Percentiles rank a stretch among this genome's conserved stretches.
Evolutionary conservation across 2,113 vertebrate species (phyloP).

Genomic region (Salvator merianae): DNA sequence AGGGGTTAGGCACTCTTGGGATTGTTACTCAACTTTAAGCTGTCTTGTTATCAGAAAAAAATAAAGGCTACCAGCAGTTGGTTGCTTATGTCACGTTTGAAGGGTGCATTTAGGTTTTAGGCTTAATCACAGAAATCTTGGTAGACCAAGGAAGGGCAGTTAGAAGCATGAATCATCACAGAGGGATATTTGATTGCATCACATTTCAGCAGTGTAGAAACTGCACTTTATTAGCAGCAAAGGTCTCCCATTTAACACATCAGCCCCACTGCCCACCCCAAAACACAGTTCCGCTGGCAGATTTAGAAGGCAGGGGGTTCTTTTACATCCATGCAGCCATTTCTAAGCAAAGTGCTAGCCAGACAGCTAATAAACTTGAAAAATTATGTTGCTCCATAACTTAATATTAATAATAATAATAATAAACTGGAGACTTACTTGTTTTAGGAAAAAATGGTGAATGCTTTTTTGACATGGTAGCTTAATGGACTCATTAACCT

Average conservation of each 20-base stretch:
- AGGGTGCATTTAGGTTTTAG: not conserved
- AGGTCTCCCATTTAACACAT: not conserved
- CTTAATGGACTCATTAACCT: conserved; percentile 26
- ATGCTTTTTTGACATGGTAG: conserved; percentile 21
- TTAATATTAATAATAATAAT: not conserved
- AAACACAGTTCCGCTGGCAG: not conserved
- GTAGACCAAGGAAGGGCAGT: not conserved
- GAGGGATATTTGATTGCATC: not conserved
- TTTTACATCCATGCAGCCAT: not conserved
- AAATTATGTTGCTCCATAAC: not conserved
- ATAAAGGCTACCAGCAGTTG: not conserved
- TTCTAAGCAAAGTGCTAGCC: conserved; percentile 5
- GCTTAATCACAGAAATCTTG: not conserved
- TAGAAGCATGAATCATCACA: not conserved
- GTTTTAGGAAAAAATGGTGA: conserved; percentile 26
- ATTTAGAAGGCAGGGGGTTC: conserved; percentile 15
- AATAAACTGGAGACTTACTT: conserved; percentile 24
- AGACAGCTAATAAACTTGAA: conserved; percentile 6
- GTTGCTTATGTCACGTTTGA: not conserved
- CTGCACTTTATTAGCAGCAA: not conserved
- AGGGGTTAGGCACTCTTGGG: too few species aligned
- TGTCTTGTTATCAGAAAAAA: not conserved
- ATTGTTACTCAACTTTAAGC: too few species aligned
- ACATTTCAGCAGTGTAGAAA: not conserved
- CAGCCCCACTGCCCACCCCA: not conserved